These are phyloP conservation scores for Ispidina picta DNA, from an alignment of 2,797 vertebrate genomes.

Conservation along the genomic window DNA sequence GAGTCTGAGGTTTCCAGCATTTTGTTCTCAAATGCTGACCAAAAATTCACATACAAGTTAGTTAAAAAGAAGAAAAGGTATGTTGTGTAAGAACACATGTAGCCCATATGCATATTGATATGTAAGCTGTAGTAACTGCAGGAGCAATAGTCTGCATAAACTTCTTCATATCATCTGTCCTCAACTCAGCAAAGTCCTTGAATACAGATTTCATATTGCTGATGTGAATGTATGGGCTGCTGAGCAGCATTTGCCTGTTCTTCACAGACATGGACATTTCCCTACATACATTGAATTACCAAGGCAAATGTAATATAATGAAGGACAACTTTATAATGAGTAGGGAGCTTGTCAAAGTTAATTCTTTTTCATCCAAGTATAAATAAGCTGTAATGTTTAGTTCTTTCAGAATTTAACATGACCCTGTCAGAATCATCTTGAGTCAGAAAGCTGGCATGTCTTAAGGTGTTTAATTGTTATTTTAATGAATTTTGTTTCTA, in stretches of 20 bases:
- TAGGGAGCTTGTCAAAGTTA: neutral
- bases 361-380: rapidly evolving
- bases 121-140: neutral
- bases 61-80: neutral
- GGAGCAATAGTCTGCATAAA: neutral
- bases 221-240: neutral
- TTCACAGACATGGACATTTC: rapidly evolving
- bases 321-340: neutral
- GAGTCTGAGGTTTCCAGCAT: neutral
- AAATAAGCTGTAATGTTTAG: neutral
- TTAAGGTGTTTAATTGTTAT: neutral
- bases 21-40: neutral
- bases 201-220: neutral
- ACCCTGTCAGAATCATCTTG: neutral
- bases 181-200: neutral
- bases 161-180: neutral
- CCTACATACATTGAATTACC: neutral
- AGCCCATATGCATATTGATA: neutral
- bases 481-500: slow-evolving; percentile 29
- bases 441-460: neutral
- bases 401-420: neutral
- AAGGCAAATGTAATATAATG: neutral
- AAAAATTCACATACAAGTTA: neutral
- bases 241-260: neutral
- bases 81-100: neutral